A percentile compares a stretch with the other conserved stretches of the same genome.
phyloP scores from a whole-genome alignment of 2,797 vertebrate species.

The Emydoidea blandingii region DNA sequence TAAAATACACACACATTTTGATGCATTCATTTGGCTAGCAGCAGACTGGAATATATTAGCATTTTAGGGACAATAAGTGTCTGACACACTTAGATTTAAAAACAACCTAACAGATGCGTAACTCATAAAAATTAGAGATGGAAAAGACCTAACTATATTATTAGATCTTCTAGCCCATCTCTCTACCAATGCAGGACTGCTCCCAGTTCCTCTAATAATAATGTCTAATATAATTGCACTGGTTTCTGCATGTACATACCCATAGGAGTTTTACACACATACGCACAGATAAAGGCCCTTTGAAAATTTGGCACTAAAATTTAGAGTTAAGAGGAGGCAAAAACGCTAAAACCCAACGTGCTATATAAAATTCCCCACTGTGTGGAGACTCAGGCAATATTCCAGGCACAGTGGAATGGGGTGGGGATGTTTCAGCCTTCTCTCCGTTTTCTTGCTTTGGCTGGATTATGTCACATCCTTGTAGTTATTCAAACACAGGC shows the following conservation, averaged over 20 bases:
- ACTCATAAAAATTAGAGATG: background rate
- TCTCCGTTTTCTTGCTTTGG: background rate
- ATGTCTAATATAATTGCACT: background rate
- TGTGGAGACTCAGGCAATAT: slow-evolving; percentile 33
- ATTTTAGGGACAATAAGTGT: background rate
- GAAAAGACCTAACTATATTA: background rate
- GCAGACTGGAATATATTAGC: background rate
- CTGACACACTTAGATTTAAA: background rate
- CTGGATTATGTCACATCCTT: background rate
- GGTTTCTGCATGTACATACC: background rate
- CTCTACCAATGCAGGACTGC: fast-evolving
- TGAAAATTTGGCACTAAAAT: background rate
- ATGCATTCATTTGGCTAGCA: slow-evolving; percentile 17
- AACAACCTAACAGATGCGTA: background rate
- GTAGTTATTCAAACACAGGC: background rate
- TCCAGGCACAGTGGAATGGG: slow-evolving; percentile 47
- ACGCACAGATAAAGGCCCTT: background rate
- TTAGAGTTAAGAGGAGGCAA: background rate
- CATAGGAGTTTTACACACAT: background rate
- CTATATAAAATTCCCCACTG: slow-evolving; percentile 55
- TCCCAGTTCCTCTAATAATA: background rate
- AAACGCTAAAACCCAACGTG: background rate
- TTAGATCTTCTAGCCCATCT: background rate
- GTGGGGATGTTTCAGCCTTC: slow-evolving; percentile 43
- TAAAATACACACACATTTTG: background rate